Percentiles rank a stretch among this genome's conserved stretches.
These are phyloP conservation scores for Drosophila ercepeae DNA, from an alignment of 1,140 invertebrate genomes.

Conservation along the genomic window DNA sequence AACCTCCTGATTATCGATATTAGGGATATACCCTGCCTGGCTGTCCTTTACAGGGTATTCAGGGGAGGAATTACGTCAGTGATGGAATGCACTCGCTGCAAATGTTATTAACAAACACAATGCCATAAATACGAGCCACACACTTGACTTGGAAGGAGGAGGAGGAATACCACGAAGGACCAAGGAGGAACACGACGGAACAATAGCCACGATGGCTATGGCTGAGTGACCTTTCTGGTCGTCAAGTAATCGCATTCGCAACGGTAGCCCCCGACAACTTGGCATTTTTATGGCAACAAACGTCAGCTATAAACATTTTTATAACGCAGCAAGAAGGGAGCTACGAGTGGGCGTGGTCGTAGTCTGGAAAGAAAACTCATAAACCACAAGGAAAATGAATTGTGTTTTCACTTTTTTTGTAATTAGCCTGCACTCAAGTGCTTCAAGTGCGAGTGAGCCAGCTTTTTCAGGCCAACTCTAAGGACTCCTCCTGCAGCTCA, in stretches of 20 bases:
- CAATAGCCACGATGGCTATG: conserved; percentile 17
- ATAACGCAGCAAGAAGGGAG: conserved; percentile 57
- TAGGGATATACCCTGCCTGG: no score
- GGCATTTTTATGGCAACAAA: conserved; percentile 69
- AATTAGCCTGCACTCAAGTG: conserved; percentile 66
- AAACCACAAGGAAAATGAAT: conserved; percentile 76
- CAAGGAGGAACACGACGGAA: not conserved
- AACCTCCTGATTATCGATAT: no score
- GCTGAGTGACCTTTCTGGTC: conserved; percentile 64
- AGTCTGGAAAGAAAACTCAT: conserved; percentile 49
- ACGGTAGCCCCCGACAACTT: conserved; percentile 59
- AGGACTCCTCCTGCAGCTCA: no score
- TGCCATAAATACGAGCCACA: conserved; percentile 48
- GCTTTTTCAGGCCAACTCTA: no score
- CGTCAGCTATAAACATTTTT: conserved; percentile 73
- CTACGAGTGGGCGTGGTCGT: conserved; percentile 2
- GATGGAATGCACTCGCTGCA: conserved; percentile 65
- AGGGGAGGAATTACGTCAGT: conserved; percentile 46
- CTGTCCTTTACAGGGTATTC: conserved; percentile 9
- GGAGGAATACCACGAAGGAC: conserved; percentile 8
- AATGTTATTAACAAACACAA: conserved; percentile 68
- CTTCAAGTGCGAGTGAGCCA: conserved; percentile 5
- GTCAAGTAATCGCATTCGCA: conserved; percentile 62
- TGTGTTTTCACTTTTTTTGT: conserved; percentile 78
- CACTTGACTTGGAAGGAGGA: conserved; percentile 22